These are phyloP conservation scores for Ptilonorhynchus violaceus DNA, from an alignment of 2,113 vertebrate genomes.

Conservation along the genomic window DNA sequence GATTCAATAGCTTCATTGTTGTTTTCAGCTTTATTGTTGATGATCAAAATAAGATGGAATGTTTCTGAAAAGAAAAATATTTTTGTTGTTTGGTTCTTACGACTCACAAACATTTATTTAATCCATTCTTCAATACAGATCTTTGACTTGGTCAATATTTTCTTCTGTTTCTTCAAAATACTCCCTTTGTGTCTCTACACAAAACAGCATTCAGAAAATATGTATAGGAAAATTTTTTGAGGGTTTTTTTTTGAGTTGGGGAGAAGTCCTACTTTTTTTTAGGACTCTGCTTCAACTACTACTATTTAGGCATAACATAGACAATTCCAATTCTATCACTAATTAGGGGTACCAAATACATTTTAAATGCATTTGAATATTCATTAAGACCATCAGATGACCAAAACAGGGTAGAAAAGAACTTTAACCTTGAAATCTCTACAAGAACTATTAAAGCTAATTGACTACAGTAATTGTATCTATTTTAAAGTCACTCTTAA, in stretches of 20 bases:
- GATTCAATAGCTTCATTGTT: slow-evolving; percentile 52
- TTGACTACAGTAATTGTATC: not conserved
- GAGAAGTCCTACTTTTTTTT: not conserved
- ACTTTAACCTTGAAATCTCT: not conserved
- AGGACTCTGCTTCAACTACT: not conserved
- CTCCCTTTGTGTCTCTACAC: slow-evolving; percentile 57
- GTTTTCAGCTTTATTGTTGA: slow-evolving; percentile 47
- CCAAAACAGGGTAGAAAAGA: not conserved
- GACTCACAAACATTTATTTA: slow-evolving; percentile 69
- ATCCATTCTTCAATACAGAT: slow-evolving; percentile 60
- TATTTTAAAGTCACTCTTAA: not conserved
- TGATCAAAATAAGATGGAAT: slow-evolving; percentile 63
- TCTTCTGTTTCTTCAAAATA: slow-evolving; percentile 59
- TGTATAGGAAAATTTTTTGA: not conserved
- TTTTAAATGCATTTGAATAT: not conserved
- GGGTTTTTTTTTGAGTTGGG: not conserved
- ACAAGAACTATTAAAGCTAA: not conserved
- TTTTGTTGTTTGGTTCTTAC: slow-evolving; percentile 63
- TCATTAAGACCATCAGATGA: not conserved
- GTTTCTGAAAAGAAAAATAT: slow-evolving; percentile 63
- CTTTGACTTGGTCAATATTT: slow-evolving; percentile 69
- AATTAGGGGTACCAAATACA: not conserved
- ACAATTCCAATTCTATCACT: not conserved
- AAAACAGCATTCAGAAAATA: slow-evolving; percentile 48
- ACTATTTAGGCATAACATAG: not conserved